Base-by-base conservation (phyloP, 2,888 invertebrate genomes). In the Cyrtodaria siliqua region DNA sequence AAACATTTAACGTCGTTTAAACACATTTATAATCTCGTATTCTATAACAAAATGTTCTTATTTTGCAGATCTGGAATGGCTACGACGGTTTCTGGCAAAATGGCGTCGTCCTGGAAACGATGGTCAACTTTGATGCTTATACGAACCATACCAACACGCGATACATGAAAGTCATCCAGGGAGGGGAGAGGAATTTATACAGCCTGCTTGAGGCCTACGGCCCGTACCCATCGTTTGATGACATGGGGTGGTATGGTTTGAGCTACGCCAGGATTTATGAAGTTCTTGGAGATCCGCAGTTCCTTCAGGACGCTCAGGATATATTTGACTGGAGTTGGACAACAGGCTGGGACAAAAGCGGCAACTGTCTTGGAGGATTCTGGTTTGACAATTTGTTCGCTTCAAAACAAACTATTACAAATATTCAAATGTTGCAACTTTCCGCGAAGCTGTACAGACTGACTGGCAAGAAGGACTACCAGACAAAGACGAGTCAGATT, bases 71-170 rank as follows among this genome's bases (percentile, higher is more conserved):
- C 38, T 87, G 87, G 87, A 87, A 87, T 56, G 86, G 87, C 2
- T 86, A 82, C 38, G 86, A 86, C 53, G 87, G 86, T 16, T 87
- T 87, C 71, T 87, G 87, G 87, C 85, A 87, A 50, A 84, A 87
- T 72, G 87, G 86, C 4, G 83, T 81, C 4, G 78, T 86, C 8
- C 55, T 87, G 52, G 85, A 87, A 44, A 75, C 84, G 1, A 62
- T 86, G 47, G 75, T 72, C n/a, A 86, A 86, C 53, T 87, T 87
- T 49, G 75, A 85, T 42, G 70, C 56, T 16, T 79, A 83, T 52
- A 85, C 82, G 0, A 83, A 85, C 27, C 72, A 81, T 29, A 82
- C 83, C 16, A 71, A 86, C 62, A 75, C 76, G 16, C 62, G 87
- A 23, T 87, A 83, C 67, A 66, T 56, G 47, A 70, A 47, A 1